A percentile compares a stretch with the other conserved stretches of the same genome.
phyloP scores from a whole-genome alignment of 2,888 invertebrate species.

The Torymus texanus region DNA sequence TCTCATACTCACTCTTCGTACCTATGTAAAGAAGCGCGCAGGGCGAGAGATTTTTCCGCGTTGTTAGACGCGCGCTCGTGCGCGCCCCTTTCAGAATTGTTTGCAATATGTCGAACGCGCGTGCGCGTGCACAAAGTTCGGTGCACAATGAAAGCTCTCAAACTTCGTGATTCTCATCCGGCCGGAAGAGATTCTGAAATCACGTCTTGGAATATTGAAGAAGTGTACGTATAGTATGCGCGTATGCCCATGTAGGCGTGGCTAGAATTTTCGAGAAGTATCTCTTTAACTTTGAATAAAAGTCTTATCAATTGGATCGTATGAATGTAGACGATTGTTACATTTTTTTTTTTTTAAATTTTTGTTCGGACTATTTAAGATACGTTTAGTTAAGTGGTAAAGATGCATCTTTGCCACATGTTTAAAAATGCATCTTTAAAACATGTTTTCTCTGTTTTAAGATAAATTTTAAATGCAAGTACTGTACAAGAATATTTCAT shows the following conservation, averaged over 20 bases:
- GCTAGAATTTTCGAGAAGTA: neutral
- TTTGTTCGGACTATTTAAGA: too few species aligned
- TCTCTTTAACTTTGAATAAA: too few species aligned
- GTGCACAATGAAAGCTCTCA: neutral
- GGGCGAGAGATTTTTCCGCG: neutral
- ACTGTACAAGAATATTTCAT: too few species aligned
- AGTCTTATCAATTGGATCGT: too few species aligned
- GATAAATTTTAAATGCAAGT: too few species aligned
- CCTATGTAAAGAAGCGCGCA: neutral
- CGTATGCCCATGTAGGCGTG: neutral
- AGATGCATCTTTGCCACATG: too few species aligned
- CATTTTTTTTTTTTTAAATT: too few species aligned
- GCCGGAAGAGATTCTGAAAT: constrained; percentile 6
- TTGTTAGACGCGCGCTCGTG: neutral
- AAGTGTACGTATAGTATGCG: neutral
- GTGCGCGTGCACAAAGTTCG: constrained; percentile 2
- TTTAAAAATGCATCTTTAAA: too few species aligned
- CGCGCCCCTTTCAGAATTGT: constrained; percentile 1
- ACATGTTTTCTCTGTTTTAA: too few species aligned
- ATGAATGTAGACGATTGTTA: too few species aligned
- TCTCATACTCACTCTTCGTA: neutral
- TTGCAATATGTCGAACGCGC: neutral
- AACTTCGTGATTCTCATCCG: constrained; percentile 6
- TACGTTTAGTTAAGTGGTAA: too few species aligned
- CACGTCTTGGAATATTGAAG: constrained; percentile 28